A percentile compares a stretch with the other conserved stretches of the same genome.
Conservation (phyloP, 2,797 vertebrate genomes). For the Uromys caudimaculatus region DNA sequence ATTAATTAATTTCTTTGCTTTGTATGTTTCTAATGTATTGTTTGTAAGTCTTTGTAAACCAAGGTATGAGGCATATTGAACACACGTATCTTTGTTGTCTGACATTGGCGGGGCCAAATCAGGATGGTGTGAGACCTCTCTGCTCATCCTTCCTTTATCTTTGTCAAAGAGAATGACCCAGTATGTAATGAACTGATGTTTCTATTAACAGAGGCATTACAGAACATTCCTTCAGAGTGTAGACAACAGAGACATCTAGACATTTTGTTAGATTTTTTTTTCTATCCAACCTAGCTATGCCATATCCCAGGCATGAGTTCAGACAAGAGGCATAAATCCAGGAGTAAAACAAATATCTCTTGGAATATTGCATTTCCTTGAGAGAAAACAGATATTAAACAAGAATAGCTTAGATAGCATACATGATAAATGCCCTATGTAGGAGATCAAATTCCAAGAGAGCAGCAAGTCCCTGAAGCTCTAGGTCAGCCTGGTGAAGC, state of each 20-base stretch:
- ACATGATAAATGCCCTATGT: not conserved
- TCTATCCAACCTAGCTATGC: not conserved
- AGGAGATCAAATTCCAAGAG: not conserved
- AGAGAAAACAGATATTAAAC: not conserved
- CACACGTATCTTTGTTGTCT: not conserved
- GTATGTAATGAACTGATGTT: not conserved
- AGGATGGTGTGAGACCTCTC: not conserved
- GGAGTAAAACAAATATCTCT: not conserved
- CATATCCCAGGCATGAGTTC: not conserved
- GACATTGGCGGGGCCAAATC: not conserved
- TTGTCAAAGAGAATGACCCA: not conserved
- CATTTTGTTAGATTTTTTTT: not conserved
- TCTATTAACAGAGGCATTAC: not conserved
- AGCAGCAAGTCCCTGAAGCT: not conserved
- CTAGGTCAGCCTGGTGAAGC: accelerated
- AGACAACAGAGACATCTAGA: not conserved
- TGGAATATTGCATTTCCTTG: not conserved
- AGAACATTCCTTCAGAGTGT: not conserved
- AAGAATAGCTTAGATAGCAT: not conserved
- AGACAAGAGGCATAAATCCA: not conserved
- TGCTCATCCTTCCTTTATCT: not conserved
- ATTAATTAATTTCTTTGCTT: not conserved
- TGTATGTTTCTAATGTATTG: not conserved
- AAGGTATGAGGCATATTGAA: not conserved
- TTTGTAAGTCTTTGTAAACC: not conserved